These are phyloP conservation scores for Linnaemya vulpina DNA, from an alignment of 2,888 invertebrate species.

Conservation along the genomic window DNA sequence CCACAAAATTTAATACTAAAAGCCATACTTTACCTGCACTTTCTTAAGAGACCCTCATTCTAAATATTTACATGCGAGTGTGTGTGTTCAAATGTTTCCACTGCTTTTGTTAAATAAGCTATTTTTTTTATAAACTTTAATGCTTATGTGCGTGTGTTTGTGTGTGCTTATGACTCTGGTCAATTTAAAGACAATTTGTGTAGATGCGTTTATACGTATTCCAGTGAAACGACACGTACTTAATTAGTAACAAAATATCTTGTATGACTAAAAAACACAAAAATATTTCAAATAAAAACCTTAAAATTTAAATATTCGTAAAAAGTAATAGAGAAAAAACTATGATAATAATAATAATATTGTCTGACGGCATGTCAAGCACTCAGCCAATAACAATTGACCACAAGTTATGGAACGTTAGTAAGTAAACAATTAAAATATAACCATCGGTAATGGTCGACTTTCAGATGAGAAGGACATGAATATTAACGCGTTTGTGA, in stretches of 20 bases:
- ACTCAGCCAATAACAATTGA: conserved; percentile 58
- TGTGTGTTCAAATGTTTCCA: conserved; percentile 6
- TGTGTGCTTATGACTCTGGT: conserved; percentile 27
- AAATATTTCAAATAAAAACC: conserved; percentile 45
- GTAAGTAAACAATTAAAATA: conserved; percentile 29
- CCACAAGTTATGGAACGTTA: conserved; percentile 60
- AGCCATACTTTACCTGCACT: conserved; percentile 69
- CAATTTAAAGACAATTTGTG: conserved; percentile 64
- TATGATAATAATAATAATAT: background rate
- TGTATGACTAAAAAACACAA: conserved; percentile 46
- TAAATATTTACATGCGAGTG: conserved; percentile 4
- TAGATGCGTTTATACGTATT: conserved; percentile 5
- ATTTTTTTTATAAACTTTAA: background rate
- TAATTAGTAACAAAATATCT: conserved; percentile 71
- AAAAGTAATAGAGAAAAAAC: conserved; percentile 50
- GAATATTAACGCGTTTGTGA: too few species aligned
- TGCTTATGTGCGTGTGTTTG: background rate
- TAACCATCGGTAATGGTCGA: background rate
- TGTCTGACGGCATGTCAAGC: conserved; percentile 47
- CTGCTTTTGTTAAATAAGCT: background rate
- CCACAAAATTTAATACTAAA: conserved; percentile 72
- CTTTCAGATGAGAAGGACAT: background rate
- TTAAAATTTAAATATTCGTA: conserved; percentile 46
- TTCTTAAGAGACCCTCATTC: conserved; percentile 60
- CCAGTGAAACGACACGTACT: conserved; percentile 62